Conservation (phyloP, 2,888 invertebrate genomes). For the Teinopalpus imperialis region DNA sequence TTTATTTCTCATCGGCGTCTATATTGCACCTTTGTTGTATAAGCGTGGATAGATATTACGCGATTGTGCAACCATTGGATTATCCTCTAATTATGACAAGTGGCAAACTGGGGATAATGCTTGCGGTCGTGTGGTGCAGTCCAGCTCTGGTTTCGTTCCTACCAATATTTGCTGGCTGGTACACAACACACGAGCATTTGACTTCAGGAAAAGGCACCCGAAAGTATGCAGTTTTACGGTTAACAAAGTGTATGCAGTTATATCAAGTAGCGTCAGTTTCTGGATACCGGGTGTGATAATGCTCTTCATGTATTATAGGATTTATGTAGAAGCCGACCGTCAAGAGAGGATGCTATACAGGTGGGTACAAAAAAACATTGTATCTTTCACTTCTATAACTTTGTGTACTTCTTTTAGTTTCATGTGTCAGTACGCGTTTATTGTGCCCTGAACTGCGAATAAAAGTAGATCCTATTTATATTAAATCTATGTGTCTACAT, state of each 20-base stretch:
- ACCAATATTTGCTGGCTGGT: slow-evolving; percentile 97
- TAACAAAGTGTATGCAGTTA: slow-evolving; percentile 92
- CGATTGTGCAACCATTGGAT: slow-evolving; percentile 95
- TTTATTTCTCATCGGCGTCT: slow-evolving; percentile 96
- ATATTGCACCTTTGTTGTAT: slow-evolving; percentile 97
- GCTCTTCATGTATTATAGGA: slow-evolving; percentile 95
- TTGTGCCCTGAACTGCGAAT: too few species aligned
- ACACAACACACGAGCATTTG: slow-evolving; percentile 92
- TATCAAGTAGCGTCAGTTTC: slow-evolving; percentile 95
- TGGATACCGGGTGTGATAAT: slow-evolving; percentile 97
- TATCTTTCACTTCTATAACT: too few species aligned
- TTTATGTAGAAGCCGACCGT: slow-evolving; percentile 91
- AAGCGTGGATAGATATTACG: slow-evolving; percentile 93
- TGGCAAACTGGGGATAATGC: slow-evolving; percentile 88
- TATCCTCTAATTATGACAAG: slow-evolving; percentile 97
- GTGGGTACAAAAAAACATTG: slow-evolving; percentile 65
- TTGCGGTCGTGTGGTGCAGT: slow-evolving; percentile 95
- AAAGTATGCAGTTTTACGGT: slow-evolving; percentile 92
- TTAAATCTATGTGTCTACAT: too few species aligned
- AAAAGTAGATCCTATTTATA: too few species aligned
- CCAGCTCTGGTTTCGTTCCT: slow-evolving; percentile 96
- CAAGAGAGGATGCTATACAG: slow-evolving; percentile 92
- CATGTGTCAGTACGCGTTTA: too few species aligned
- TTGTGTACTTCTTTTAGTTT: too few species aligned
- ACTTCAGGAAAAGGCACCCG: slow-evolving; percentile 85